Conservation (phyloP, 1,140 invertebrate species). For the Bombus haemorrhoidalis region DNA sequence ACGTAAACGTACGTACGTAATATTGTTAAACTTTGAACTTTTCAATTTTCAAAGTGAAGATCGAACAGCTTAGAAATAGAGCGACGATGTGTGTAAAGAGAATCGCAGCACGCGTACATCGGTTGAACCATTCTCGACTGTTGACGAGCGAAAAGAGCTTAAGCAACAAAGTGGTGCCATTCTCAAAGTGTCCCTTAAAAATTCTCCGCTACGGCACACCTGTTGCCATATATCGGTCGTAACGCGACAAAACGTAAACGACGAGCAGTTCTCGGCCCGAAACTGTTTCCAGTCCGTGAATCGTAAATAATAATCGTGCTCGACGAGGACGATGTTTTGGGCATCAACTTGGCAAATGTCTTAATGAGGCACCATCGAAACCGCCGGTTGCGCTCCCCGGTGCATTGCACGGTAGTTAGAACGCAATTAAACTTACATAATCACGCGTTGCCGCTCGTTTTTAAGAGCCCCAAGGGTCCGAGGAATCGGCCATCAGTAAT, state of each 20-base stretch:
- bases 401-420: conserved; percentile 68
- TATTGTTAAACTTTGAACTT: no score
- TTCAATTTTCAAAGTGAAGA: no score
- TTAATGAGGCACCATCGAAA: conserved; percentile 59
- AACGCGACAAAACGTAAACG: neutral
- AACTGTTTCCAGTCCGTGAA: conserved; percentile 3
- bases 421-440: conserved; percentile 69
- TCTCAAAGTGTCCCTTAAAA: neutral
- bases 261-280: neutral
- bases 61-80: no score
- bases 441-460: conserved; percentile 39
- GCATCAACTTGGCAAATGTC: conserved; percentile 35
- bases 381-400: conserved; percentile 17
- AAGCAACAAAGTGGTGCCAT: no score
- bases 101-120: neutral
- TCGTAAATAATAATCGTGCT: neutral
- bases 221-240: neutral
- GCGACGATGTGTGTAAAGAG: no score
- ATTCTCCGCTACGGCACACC: neutral
- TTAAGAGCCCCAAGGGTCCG: conserved; percentile 15
- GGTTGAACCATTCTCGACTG: neutral
- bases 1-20: no score
- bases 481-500: conserved; percentile 53
- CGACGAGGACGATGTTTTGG: neutral
- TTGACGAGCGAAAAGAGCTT: neutral